A percentile compares a stretch with the other conserved stretches of the same genome.
Conservation (phyloP, 2,888 invertebrate species). For the Pristionchus entomophagus region DNA sequence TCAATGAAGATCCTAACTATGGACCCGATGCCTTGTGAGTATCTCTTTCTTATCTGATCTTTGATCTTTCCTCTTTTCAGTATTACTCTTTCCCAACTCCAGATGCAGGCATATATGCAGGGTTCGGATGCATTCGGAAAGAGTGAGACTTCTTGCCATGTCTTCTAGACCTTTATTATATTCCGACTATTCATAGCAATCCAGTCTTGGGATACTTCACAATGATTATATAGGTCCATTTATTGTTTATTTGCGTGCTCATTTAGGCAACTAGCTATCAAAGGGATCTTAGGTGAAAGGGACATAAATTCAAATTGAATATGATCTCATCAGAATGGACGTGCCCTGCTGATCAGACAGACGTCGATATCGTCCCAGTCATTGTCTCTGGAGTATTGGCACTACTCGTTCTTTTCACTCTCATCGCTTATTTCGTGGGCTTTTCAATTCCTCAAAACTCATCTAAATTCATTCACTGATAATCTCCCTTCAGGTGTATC, state of each 20-base stretch:
- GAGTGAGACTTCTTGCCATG: conserved; percentile 47
- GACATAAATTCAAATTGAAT: not conserved
- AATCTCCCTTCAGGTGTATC: conserved; percentile 57
- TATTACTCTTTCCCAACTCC: conserved; percentile 54
- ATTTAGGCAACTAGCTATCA: not conserved
- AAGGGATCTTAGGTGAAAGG: too few relatives aligned
- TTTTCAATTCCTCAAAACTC: too few relatives aligned
- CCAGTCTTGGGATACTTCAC: too few relatives aligned
- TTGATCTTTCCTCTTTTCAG: conserved; percentile 51
- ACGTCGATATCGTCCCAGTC: conserved; percentile 60
- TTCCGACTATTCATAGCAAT: too few relatives aligned
- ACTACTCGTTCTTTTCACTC: conserved; percentile 56
- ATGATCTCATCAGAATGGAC: conserved; percentile 50
- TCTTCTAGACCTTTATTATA: not conserved
- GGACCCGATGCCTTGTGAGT: conserved; percentile 59
- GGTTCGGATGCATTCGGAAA: conserved; percentile 48
- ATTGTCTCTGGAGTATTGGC: conserved; percentile 55
- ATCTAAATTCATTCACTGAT: not conserved
- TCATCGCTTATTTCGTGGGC: conserved; percentile 60
- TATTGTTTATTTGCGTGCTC: not conserved
- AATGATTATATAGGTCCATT: not conserved
- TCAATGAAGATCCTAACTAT: conserved; percentile 53
- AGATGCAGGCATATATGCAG: conserved; percentile 56
- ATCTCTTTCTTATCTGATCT: conserved; percentile 1
- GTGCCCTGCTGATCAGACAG: conserved; percentile 60